phyloP scores from a whole-genome alignment of 2,797 vertebrate genomes.

The Zenarchopterus dispar region DNA sequence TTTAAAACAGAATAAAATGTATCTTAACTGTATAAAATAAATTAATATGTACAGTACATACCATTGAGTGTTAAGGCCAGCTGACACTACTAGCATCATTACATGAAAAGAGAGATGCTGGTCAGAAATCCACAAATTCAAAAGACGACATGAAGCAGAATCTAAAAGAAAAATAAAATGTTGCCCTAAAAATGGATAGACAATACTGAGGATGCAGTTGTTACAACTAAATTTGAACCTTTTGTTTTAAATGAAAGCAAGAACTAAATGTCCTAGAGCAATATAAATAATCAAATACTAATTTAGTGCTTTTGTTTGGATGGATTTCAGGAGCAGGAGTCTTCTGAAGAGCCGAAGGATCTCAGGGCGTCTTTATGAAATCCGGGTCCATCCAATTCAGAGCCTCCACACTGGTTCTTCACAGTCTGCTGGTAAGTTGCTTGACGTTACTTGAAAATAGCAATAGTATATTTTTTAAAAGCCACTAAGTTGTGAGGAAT shows the following conservation, averaged over 20 bases:
- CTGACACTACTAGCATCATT: too few relatives aligned
- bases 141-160: too few relatives aligned
- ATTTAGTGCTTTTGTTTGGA: conserved; percentile 11
- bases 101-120: too few relatives aligned
- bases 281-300: background rate
- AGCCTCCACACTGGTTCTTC: conserved; percentile 72
- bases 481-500: too few relatives aligned
- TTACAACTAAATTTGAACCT: background rate
- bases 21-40: background rate
- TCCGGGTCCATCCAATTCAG: conserved; percentile 85
- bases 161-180: too few relatives aligned
- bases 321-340: conserved; percentile 87
- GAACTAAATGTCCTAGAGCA: background rate
- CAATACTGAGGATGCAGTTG: conserved; percentile 1
- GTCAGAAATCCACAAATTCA: too few relatives aligned
- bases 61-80: too few relatives aligned
- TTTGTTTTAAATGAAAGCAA: background rate
- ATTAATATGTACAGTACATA: too few relatives aligned
- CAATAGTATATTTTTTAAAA: too few relatives aligned
- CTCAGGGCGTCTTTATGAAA: conserved; percentile 91
- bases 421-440: conserved; percentile 79
- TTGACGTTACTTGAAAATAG: background rate
- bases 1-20: too few relatives aligned
- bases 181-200: too few relatives aligned
- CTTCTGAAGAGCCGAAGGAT: conserved; percentile 91